Conservation (phyloP, 2,113 vertebrate species). For the Catharus bicknelli region DNA sequence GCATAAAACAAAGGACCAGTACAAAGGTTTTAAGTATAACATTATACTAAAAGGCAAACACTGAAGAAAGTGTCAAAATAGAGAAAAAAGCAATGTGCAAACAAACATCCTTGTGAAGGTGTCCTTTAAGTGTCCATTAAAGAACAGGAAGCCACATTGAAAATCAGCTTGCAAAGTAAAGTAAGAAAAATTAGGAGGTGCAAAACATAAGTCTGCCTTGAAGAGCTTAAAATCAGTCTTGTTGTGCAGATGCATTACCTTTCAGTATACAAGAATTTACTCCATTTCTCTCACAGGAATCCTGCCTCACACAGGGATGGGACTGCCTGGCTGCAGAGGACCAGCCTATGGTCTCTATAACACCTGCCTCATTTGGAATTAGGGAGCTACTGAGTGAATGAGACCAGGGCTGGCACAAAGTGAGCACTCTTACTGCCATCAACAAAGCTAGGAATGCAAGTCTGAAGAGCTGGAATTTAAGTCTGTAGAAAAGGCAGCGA, state of each 20-base stretch:
- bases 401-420: background rate
- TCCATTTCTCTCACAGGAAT: background rate
- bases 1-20: background rate
- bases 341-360: background rate
- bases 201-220: background rate
- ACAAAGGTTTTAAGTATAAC: background rate
- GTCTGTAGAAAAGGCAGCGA: constrained; percentile 10
- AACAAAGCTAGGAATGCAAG: background rate
- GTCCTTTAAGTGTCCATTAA: background rate
- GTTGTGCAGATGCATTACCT: background rate
- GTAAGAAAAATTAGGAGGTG: constrained; percentile 9
- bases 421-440: background rate
- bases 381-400: background rate
- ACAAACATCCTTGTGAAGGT: background rate
- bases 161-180: background rate
- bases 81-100: background rate
- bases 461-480: background rate
- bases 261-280: background rate
- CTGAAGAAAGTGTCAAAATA: background rate
- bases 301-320: background rate
- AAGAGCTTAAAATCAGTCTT: background rate
- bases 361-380: background rate
- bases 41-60: constrained; percentile 19
- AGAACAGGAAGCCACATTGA: background rate
- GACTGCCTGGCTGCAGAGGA: background rate